Evolutionary conservation across 1,140 invertebrate genomes (phyloP).

Genomic region (Nephila pilipes): DNA sequence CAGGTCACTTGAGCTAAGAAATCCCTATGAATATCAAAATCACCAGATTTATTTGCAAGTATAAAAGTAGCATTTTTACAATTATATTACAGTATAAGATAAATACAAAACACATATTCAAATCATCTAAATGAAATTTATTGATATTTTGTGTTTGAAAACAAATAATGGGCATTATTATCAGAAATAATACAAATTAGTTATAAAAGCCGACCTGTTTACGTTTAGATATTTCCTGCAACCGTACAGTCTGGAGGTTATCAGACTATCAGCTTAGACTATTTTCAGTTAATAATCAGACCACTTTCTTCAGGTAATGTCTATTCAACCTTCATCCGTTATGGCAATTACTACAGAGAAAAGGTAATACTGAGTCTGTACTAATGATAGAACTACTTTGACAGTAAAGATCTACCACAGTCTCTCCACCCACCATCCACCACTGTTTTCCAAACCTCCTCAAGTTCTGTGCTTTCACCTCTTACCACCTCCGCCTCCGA

Average conservation of each 20-base stretch:
- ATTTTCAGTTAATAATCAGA: background rate
- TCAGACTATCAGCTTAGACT: background rate
- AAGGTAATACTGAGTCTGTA: background rate
- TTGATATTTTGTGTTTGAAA: too few relatives aligned
- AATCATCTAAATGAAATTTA: too few relatives aligned
- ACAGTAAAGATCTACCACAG: background rate
- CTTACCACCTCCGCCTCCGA: background rate
- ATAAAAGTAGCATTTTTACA: too few relatives aligned
- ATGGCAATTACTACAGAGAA: background rate
- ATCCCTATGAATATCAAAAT: too few relatives aligned
- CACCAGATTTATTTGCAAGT: too few relatives aligned
- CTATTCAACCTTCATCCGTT: slow-evolving; percentile 32
- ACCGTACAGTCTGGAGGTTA: background rate
- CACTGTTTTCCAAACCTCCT: slow-evolving; percentile 7
- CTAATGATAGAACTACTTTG: background rate
- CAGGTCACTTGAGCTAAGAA: too few relatives aligned
- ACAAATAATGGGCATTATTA: too few relatives aligned
- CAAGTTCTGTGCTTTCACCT: background rate
- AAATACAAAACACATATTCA: too few relatives aligned
- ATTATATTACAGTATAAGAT: too few relatives aligned
- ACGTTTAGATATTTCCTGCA: background rate
- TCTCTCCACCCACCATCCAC: background rate
- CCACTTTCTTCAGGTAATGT: background rate
- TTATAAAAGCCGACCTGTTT: too few relatives aligned
- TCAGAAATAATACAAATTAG: too few relatives aligned